These are phyloP conservation scores for Acrobasis consociella DNA, from an alignment of 2,888 invertebrate genomes.

Conservation along the genomic window DNA sequence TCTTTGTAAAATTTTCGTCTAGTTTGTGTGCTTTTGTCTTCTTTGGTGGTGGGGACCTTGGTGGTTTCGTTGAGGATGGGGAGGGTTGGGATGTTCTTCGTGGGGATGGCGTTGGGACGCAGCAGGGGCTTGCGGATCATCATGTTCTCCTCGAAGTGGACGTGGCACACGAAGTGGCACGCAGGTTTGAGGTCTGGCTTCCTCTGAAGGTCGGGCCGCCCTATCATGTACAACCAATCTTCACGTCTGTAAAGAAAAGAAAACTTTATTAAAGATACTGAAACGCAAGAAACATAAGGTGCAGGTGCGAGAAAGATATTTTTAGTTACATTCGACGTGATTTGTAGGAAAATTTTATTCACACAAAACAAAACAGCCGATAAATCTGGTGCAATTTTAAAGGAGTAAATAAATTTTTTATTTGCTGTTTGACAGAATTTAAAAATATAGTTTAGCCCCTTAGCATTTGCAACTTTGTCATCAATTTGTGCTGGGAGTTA, in stretches of 20 bases:
- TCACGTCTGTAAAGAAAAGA: slow-evolving; percentile 5
- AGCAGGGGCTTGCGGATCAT: slow-evolving; percentile 12
- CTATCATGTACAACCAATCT: slow-evolving; percentile 16
- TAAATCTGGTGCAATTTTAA: too few species aligned
- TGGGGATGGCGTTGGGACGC: slow-evolving; percentile 20
- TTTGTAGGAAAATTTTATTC: too few species aligned
- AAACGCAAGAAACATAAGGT: neutral
- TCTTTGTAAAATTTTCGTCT: slow-evolving; percentile 11
- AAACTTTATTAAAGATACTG: neutral
- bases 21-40: slow-evolving; percentile 16
- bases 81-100: slow-evolving; percentile 12
- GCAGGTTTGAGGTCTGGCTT: slow-evolving; percentile 15
- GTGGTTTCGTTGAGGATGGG: neutral
- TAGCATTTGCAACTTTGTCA: too few species aligned
- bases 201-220: slow-evolving; percentile 13
- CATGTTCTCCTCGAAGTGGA: slow-evolving; percentile 20
- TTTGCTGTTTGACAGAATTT: too few species aligned
- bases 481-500: too few species aligned
- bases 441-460: too few species aligned
- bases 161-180: slow-evolving; percentile 21
- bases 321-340: too few species aligned
- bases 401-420: too few species aligned
- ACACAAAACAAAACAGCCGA: too few species aligned
- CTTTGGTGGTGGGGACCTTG: neutral
- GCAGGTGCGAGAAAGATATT: too few species aligned